Conservation (phyloP, 2,113 vertebrate species). For the Pomatostomus ruficeps region DNA sequence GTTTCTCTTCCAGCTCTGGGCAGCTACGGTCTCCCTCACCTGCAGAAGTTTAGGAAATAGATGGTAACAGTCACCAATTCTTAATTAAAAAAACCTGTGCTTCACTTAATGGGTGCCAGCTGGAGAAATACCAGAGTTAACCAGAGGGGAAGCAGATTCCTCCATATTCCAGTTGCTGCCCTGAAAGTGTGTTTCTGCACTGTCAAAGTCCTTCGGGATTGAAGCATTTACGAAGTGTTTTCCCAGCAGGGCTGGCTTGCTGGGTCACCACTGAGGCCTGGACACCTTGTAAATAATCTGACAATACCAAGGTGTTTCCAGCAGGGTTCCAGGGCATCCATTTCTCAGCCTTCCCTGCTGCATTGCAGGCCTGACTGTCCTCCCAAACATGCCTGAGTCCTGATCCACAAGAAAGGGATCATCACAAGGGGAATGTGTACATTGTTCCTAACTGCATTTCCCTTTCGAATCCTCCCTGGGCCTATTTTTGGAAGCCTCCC, state of each 20-base stretch:
- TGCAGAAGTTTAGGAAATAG: neutral
- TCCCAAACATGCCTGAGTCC: neutral
- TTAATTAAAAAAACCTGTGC: neutral
- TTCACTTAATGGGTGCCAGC: neutral
- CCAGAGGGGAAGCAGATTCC: neutral
- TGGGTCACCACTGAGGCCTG: neutral
- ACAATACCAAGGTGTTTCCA: neutral
- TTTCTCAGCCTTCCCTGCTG: neutral
- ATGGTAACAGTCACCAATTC: neutral
- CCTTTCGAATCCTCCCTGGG: neutral
- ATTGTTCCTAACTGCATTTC: neutral
- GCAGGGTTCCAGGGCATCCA: neutral
- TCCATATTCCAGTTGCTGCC: neutral
- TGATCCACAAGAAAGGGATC: neutral
- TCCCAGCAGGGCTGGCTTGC: neutral
- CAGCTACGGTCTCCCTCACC: neutral
- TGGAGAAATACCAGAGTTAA: neutral
- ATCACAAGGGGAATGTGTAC: neutral
- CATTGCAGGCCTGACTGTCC: neutral
- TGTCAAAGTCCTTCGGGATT: neutral
- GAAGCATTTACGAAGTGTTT: neutral
- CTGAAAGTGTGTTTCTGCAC: neutral
- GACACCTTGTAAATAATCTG: neutral
- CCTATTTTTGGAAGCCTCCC: neutral
- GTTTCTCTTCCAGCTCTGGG: neutral